Evolutionary conservation across 1,140 invertebrate genomes (phyloP), one percentile per base, ranked within the genome.

Genomic region (Caenorhabditis inopinata): DNA sequence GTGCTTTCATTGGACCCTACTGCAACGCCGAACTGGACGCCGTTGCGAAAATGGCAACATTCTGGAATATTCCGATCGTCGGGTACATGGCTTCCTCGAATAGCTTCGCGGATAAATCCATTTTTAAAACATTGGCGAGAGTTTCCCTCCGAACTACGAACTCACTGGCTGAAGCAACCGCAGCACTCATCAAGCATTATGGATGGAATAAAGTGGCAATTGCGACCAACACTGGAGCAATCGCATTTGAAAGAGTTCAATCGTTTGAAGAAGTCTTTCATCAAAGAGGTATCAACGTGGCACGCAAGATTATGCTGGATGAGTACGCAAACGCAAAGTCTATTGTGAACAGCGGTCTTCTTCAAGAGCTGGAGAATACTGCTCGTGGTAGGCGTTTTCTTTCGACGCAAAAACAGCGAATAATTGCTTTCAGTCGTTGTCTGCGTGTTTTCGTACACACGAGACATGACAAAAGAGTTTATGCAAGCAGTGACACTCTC

Each of bases 241-340:
- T 86, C 32, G 86, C 85, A 23, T 87, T 86, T 51, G 86, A 87
- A 58, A 46, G 86, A 68, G 79, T 79, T 45, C 62, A 84, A 29
- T 78, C 85, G 12, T 87, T 87, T 75, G 86, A 87, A 25, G 86
- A 87, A 82, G 82, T 87, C 7, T 87, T 87, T 47, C 85, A 86
- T 47, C 53, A 76, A 21, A 49, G 84, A 25, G 74, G 78, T 51
- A 18, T 75, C 14, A 81, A 38, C 32, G 42, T 80, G 21, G 73
- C 27, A 3, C 25, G 21, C 6, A 77, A 46, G 46, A 78, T 77
- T 21, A 84, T 87, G 82, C 85, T 87, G 48, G 86, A 87, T 35
- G 86, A 87, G 62, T 83, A 79, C 25, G 80, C 81, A 6, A 85
- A 87, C 35, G 79, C 85, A 9, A 85, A 87, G 35, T 46, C 29